These are phyloP conservation scores for Turritopsis dohrnii DNA, from an alignment of 30 jellyfish, hydroid and myxozoan species.

Conservation along the genomic window DNA sequence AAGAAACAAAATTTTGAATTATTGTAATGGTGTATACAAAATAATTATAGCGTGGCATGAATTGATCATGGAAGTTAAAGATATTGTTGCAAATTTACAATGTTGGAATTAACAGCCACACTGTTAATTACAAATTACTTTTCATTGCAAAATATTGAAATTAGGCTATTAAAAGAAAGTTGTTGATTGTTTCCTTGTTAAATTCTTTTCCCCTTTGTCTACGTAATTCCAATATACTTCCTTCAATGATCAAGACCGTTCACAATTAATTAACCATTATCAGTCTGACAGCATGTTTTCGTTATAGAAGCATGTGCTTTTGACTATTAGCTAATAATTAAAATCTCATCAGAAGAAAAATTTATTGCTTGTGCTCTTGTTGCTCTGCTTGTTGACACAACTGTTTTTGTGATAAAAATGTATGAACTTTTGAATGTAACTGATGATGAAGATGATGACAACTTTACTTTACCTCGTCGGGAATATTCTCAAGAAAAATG, in stretches of 20 bases:
- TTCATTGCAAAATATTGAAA: too few relatives aligned
- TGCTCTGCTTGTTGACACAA: too few relatives aligned
- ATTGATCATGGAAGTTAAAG: too few relatives aligned
- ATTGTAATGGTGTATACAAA: too few relatives aligned
- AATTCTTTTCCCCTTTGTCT: background rate
- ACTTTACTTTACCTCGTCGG: background rate
- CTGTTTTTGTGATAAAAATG: background rate
- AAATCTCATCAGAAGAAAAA: background rate
- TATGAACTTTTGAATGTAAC: conserved; percentile 9
- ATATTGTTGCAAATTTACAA: too few relatives aligned
- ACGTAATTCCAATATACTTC: background rate
- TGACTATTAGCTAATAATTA: background rate
- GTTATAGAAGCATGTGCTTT: background rate
- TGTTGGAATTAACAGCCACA: too few relatives aligned
- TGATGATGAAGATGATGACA: conserved; percentile 11
- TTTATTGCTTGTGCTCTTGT: too few relatives aligned
- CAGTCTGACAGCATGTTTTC: background rate
- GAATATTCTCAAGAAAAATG: background rate
- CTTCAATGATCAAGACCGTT: background rate
- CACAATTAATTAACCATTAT: background rate
- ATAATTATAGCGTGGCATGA: too few relatives aligned
- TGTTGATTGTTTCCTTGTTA: too few relatives aligned
- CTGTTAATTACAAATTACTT: too few relatives aligned
- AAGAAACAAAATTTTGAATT: too few relatives aligned
- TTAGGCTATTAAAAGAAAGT: too few relatives aligned